Evolutionary conservation across 2,797 vertebrate species (phyloP).

Genomic region (Oophaga sylvatica): DNA sequence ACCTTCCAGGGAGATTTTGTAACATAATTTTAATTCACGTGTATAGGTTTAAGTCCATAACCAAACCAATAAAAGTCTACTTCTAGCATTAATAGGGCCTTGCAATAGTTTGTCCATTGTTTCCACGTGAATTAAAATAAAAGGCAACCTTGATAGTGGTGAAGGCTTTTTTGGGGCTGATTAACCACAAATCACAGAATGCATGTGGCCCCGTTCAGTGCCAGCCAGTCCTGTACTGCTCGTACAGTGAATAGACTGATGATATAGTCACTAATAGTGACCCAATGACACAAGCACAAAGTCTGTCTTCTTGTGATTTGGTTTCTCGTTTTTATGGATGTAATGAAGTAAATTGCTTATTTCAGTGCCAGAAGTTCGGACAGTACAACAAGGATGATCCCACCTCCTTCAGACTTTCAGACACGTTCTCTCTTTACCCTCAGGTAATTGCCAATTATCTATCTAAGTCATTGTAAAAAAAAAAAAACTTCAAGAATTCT

Average conservation of each 20-base stretch:
- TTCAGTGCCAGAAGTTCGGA: constrained; percentile 97
- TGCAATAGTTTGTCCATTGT: not conserved
- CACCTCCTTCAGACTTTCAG: constrained; percentile 90
- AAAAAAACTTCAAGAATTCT: not conserved
- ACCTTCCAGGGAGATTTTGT: not conserved
- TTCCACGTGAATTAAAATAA: too few species aligned
- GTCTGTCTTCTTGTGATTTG: not conserved
- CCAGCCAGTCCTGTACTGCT: not conserved
- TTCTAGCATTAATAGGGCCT: not conserved
- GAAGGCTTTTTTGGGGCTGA: not conserved
- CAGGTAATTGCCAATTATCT: constrained; percentile 80
- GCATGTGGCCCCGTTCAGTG: not conserved
- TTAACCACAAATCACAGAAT: not conserved
- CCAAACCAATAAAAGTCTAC: not conserved
- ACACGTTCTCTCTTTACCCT: constrained; percentile 95
- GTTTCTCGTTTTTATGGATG: not conserved
- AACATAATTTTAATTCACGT: not conserved
- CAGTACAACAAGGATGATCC: constrained; percentile 98
- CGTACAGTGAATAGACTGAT: not conserved
- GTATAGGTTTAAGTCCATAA: not conserved
- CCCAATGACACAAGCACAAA: not conserved
- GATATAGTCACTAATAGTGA: not conserved
- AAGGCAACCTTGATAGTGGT: not conserved
- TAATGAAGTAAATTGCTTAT: not conserved
- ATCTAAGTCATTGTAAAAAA: not conserved